Percentiles rank a stretch among this genome's conserved stretches.
These are phyloP conservation scores for Cosmorhoe ocellata DNA, from an alignment of 2,888 invertebrate genomes.

Conservation along the genomic window DNA sequence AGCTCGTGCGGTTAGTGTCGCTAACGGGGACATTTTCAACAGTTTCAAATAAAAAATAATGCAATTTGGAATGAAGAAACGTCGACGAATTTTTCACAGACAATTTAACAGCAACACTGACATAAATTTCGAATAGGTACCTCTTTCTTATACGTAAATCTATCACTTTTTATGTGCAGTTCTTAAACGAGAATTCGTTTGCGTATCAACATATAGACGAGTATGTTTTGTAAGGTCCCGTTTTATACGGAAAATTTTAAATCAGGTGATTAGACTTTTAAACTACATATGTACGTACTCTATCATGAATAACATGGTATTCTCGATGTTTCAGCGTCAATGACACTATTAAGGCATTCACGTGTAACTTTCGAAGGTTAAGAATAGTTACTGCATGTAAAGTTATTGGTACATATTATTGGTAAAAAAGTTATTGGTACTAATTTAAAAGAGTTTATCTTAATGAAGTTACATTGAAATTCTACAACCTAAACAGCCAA, in stretches of 20 bases:
- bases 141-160: conserved; percentile 54
- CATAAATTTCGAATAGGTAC: conserved; percentile 47
- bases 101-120: conserved; percentile 57
- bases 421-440: no score
- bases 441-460: no score
- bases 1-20: conserved; percentile 17
- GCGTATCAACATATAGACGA: conserved; percentile 34
- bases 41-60: conserved; percentile 26
- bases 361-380: conserved; percentile 26
- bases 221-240: conserved; percentile 37
- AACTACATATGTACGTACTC: no score
- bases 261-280: conserved; percentile 51
- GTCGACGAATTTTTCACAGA: conserved; percentile 47
- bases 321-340: conserved; percentile 27
- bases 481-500: no score
- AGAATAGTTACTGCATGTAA: no score
- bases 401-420: no score
- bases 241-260: conserved; percentile 55
- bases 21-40: conserved; percentile 16
- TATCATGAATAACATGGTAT: conserved; percentile 52
- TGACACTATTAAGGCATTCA: conserved; percentile 24
- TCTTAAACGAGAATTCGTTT: conserved; percentile 42
- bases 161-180: conserved; percentile 47
- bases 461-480: no score
- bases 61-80: conserved; percentile 30